These are phyloP conservation scores for Nesometra sesokonis DNA, from an alignment of 35 echinoderm and acorn worm genomes.

Conservation along the genomic window DNA sequence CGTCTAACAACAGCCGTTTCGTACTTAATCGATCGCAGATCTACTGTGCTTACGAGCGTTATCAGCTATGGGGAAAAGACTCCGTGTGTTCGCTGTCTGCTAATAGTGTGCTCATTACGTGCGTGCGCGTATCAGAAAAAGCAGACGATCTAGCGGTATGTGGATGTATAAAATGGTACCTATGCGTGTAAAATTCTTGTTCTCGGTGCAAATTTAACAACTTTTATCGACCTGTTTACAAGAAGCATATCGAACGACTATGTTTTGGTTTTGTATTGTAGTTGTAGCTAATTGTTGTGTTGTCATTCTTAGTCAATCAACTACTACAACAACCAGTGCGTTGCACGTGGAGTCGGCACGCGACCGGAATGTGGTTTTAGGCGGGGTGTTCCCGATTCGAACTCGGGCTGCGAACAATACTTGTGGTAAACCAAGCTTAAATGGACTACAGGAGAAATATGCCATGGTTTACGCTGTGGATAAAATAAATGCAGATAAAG, in stretches of 20 bases:
- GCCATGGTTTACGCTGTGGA: not conserved
- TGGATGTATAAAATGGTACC: no score
- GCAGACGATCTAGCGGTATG: no score
- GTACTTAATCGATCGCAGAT: not conserved
- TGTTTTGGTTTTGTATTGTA: not conserved
- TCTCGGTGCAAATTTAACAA: no score
- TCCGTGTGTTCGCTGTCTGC: no score
- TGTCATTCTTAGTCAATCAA: not conserved
- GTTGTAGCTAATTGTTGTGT: not conserved
- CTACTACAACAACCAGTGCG: not conserved
- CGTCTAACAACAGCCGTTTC: not conserved
- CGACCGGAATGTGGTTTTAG: not conserved
- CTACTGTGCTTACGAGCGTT: not conserved
- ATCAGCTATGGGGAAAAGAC: no score
- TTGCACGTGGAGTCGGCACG: not conserved
- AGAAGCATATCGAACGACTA: not conserved
- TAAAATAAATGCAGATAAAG: not conserved
- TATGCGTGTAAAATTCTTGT: no score
- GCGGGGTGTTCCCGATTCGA: not conserved
- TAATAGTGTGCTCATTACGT: no score
- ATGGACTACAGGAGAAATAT: not conserved
- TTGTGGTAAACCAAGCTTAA: not conserved
- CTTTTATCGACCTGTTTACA: not conserved
- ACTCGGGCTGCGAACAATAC: not conserved
- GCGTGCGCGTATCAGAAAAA: no score